Conservation (phyloP, 2,113 vertebrate genomes). For the Tretioscincus oriximinensis region DNA sequence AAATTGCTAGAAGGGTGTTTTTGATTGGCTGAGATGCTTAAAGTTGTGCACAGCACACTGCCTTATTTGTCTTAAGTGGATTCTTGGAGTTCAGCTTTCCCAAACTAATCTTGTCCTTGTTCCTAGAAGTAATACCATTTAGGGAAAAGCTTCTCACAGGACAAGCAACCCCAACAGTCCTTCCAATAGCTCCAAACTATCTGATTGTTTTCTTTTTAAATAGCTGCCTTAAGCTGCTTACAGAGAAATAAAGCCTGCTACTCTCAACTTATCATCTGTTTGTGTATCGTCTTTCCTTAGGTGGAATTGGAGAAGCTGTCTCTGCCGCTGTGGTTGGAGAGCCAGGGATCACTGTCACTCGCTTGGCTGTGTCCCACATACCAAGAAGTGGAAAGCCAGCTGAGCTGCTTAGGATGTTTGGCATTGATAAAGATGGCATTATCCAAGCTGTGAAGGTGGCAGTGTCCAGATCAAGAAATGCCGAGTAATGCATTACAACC, state of each 20-base stretch:
- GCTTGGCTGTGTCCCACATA: slow-evolving; percentile 84
- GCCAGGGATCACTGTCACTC: slow-evolving; percentile 77
- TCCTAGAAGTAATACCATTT: neutral
- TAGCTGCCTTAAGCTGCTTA: neutral
- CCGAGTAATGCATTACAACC: slow-evolving; percentile 69
- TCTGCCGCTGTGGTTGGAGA: slow-evolving; percentile 80
- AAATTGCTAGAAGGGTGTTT: neutral
- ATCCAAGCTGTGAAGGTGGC: slow-evolving; percentile 81
- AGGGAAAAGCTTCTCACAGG: neutral
- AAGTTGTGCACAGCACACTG: neutral
- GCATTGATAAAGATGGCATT: slow-evolving; percentile 90
- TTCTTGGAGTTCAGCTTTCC: neutral
- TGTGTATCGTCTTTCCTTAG: slow-evolving; percentile 55
- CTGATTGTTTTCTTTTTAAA: neutral
- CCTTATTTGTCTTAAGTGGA: neutral
- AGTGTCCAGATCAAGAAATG: slow-evolving; percentile 80
- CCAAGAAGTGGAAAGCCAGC: slow-evolving; percentile 87
- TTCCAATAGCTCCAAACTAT: neutral
- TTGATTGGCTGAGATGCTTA: neutral
- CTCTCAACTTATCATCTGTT: rapidly evolving
- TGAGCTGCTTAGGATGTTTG: slow-evolving; percentile 90
- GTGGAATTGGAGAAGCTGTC: slow-evolving; percentile 90
- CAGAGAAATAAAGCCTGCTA: neutral
- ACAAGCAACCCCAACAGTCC: neutral
- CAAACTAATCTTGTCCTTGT: neutral